A percentile compares a stretch with the other conserved stretches of the same genome.
These are phyloP conservation scores for Spermophilus dauricus DNA, from an alignment of 2,113 vertebrate species.

Conservation along the genomic window DNA sequence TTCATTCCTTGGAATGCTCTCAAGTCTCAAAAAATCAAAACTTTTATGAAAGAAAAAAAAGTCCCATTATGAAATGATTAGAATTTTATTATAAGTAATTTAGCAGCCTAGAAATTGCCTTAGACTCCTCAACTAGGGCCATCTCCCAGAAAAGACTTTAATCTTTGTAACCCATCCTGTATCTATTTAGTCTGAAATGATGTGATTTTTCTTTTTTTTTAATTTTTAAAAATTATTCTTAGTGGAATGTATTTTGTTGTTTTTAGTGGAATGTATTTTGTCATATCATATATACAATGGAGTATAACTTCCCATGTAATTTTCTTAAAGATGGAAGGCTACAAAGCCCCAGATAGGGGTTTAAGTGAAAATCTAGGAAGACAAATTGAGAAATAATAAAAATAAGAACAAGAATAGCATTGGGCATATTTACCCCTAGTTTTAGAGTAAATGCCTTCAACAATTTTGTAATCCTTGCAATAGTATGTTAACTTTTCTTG, in stretches of 20 bases:
- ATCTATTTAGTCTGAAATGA: background rate
- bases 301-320: background rate
- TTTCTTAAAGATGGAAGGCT: background rate
- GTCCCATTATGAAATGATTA: background rate
- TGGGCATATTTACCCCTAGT: background rate
- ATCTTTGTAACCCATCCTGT: background rate
- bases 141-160: background rate
- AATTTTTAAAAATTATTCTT: too few relatives aligned
- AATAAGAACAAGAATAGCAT: background rate
- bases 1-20: slow-evolving; percentile 54
- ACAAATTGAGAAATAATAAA: slow-evolving; percentile 28
- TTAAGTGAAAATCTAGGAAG: slow-evolving; percentile 15
- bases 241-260: too few relatives aligned
- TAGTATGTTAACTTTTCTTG: background rate
- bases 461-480: background rate
- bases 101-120: background rate
- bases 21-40: slow-evolving; percentile 43
- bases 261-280: too few relatives aligned
- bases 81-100: slow-evolving; percentile 47
- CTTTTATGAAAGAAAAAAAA: slow-evolving; percentile 14
- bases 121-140: background rate
- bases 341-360: background rate
- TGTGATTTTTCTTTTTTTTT: background rate
- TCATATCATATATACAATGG: too few relatives aligned
- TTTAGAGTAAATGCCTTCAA: slow-evolving; percentile 6